Evolutionary conservation across 2,888 invertebrate species (phyloP).

Genomic region (Trachelus iudaicus): DNA sequence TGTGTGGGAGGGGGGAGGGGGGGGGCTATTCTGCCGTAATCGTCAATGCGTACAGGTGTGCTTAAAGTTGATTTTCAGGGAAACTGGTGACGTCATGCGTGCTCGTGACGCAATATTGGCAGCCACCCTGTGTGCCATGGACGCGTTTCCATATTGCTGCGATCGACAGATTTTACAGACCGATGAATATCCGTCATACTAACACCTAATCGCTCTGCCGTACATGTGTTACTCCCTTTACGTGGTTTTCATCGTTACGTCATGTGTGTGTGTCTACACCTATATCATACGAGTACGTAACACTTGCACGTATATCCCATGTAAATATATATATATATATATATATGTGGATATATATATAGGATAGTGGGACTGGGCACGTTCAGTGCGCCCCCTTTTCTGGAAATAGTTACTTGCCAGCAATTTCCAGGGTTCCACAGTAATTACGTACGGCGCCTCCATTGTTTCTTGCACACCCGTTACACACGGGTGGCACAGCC

Average conservation of each 20-base stretch:
- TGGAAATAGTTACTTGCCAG: conserved; percentile 40
- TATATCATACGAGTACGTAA: neutral
- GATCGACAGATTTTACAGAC: conserved; percentile 40
- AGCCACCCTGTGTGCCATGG: conserved; percentile 14
- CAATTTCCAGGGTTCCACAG: conserved; percentile 29
- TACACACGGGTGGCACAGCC: neutral
- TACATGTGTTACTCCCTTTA: too few species aligned
- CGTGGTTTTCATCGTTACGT: too few species aligned
- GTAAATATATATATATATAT: too few species aligned
- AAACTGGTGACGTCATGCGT: too few species aligned
- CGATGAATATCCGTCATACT: conserved; percentile 33
- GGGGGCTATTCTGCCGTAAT: too few species aligned
- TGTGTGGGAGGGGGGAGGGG: too few species aligned
- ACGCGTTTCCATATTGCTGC: conserved; percentile 14
- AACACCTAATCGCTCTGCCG: conserved; percentile 2
- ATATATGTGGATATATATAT: too few species aligned
- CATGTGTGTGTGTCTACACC: too few species aligned
- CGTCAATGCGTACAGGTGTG: too few species aligned
- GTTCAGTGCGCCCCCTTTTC: conserved; percentile 15
- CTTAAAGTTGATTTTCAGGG: too few species aligned
- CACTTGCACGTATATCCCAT: neutral
- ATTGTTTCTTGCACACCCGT: neutral
- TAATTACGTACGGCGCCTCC: neutral
- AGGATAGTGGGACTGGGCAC: neutral
- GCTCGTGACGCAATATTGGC: neutral